phyloP scores from a whole-genome alignment of 2,888 invertebrate species.

The Brenthis ino region DNA sequence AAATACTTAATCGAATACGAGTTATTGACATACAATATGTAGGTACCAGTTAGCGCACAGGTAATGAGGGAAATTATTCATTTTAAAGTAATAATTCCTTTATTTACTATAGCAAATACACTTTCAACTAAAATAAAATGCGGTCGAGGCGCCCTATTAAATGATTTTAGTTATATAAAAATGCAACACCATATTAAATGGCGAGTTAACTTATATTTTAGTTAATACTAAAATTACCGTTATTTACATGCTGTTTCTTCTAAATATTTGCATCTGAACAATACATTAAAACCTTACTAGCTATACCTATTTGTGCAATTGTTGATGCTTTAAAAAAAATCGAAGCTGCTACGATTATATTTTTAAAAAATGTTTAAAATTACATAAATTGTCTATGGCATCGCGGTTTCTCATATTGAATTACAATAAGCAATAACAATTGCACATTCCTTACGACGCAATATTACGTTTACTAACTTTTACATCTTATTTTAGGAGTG shows the following conservation, averaged over 20 bases:
- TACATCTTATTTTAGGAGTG: constrained; percentile 69
- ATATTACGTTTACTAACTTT: constrained; percentile 64
- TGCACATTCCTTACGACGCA: constrained; percentile 67
- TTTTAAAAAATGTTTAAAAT: constrained; percentile 38
- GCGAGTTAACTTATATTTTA: constrained; percentile 53
- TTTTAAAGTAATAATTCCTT: constrained; percentile 40
- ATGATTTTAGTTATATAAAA: constrained; percentile 63
- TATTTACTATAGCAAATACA: constrained; percentile 41
- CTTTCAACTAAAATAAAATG: constrained; percentile 50
- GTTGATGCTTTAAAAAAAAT: constrained; percentile 57
- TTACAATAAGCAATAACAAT: constrained; percentile 67
- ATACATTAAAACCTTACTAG: constrained; percentile 78
- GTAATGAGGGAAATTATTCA: constrained; percentile 33
- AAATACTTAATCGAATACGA: constrained; percentile 5
- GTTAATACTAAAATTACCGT: constrained; percentile 63
- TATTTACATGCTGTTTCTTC: constrained; percentile 80
- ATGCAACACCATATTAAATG: constrained; percentile 62
- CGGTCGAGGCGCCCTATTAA: constrained; percentile 57
- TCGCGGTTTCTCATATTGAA: constrained; percentile 37
- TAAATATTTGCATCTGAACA: constrained; percentile 82
- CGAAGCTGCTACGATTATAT: constrained; percentile 39
- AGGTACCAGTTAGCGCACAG: constrained; percentile 45
- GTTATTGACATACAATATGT: constrained; percentile 32
- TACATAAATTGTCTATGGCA: constrained; percentile 55
- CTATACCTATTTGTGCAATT: constrained; percentile 75